Conservation (phyloP, 2,888 invertebrate species). For the Oxystoma pomonae region DNA sequence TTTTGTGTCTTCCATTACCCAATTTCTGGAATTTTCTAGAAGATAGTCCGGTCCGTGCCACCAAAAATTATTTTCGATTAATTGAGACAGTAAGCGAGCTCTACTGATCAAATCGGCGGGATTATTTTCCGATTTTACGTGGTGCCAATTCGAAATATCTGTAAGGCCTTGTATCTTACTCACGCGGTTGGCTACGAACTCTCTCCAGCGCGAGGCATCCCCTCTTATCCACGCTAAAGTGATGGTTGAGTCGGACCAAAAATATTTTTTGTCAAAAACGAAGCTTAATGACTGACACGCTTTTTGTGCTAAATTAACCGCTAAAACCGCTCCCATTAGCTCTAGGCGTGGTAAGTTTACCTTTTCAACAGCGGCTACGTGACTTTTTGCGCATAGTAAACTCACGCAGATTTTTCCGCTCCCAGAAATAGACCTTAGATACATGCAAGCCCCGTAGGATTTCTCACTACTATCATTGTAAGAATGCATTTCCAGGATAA, state of each 20-base stretch:
- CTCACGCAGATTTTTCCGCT: not conserved
- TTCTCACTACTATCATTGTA: constrained; percentile 16
- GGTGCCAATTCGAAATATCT: not conserved
- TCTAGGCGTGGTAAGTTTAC: constrained; percentile 12
- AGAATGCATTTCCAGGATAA: constrained; percentile 15
- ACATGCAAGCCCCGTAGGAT: not conserved
- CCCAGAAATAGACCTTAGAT: not conserved
- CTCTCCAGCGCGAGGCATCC: not conserved
- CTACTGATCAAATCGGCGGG: not conserved
- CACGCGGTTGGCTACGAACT: constrained; percentile 1
- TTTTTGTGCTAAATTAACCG: not conserved
- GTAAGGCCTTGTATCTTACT: constrained; percentile 1
- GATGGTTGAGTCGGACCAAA: not conserved
- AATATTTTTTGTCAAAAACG: not conserved
- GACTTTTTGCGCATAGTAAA: constrained; percentile 12
- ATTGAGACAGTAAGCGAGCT: not conserved
- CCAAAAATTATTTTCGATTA: constrained; percentile 9
- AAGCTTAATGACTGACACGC: not conserved
- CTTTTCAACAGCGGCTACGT: constrained; percentile 13
- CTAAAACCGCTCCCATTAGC: not conserved
- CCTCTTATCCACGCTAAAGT: not conserved
- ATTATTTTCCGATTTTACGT: constrained; percentile 3
- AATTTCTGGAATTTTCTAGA: not conserved
- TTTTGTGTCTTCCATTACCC: not conserved
- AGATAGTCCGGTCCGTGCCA: constrained; percentile 12